phyloP scores from a whole-genome alignment of 2,797 vertebrate genomes.

The Carapus acus region DNA sequence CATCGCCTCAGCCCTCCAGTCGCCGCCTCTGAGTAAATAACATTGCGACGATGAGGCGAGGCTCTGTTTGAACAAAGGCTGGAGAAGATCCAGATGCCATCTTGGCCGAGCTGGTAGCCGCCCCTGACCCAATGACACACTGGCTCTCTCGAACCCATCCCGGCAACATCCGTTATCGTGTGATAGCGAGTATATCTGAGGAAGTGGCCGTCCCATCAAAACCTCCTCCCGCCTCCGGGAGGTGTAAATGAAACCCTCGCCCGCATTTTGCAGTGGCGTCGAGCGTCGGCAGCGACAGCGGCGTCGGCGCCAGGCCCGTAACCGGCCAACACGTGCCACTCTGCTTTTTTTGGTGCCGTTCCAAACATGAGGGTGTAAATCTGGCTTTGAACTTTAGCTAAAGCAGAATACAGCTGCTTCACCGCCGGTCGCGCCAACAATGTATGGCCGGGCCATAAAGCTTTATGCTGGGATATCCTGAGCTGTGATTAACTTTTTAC shows the following conservation, averaged over 20 bases:
- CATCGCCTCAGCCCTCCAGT: slow-evolving; percentile 35
- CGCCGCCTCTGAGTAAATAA: slow-evolving; percentile 20
- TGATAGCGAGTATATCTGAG: slow-evolving; percentile 27
- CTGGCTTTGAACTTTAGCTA: slow-evolving; percentile 35
- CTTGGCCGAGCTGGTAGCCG: slow-evolving; percentile 49
- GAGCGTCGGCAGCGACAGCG: no score
- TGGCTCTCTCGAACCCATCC: slow-evolving; percentile 42
- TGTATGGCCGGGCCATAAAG: slow-evolving; percentile 18
- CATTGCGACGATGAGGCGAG: slow-evolving; percentile 36
- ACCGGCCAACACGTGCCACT: slow-evolving; percentile 32
- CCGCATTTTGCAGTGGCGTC: slow-evolving; percentile 42
- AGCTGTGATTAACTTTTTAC: slow-evolving; percentile 24
- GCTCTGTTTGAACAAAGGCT: slow-evolving; percentile 49
- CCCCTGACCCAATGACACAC: slow-evolving; percentile 57
- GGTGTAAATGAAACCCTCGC: slow-evolving; percentile 48
- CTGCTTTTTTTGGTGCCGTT: slow-evolving; percentile 33
- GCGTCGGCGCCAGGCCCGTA: slow-evolving; percentile 18
- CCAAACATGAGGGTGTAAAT: slow-evolving; percentile 49
- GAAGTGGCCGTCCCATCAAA: slow-evolving; percentile 33
- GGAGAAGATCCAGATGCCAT: slow-evolving; percentile 47
- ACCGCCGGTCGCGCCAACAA: slow-evolving; percentile 28
- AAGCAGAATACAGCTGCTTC: slow-evolving; percentile 44
- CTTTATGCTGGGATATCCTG: slow-evolving; percentile 16
- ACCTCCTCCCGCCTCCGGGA: slow-evolving; percentile 26
- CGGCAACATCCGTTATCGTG: slow-evolving; percentile 21